These are phyloP conservation scores for Phoronis australis DNA, from an alignment of 2,888 invertebrate genomes.

Conservation along the genomic window DNA sequence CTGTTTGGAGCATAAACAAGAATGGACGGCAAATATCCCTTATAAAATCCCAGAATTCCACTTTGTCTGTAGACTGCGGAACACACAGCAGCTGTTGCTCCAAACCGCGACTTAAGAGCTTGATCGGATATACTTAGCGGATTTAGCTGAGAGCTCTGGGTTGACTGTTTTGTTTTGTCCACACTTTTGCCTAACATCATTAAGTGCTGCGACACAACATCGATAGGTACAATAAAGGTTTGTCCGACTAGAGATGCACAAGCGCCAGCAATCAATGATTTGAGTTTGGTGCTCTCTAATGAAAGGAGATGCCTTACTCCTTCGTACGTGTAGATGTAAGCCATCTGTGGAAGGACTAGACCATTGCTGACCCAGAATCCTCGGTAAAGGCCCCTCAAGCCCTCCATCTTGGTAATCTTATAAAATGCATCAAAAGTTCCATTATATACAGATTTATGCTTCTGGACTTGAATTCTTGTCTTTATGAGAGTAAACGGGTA, in stretches of 20 bases:
- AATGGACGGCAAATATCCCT: slow-evolving; percentile 87
- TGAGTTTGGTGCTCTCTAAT: slow-evolving; percentile 53
- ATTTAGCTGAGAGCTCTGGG: not conserved
- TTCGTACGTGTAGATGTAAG: slow-evolving; percentile 89
- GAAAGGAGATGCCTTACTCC: slow-evolving; percentile 73
- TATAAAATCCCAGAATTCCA: slow-evolving; percentile 82
- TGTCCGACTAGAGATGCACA: slow-evolving; percentile 89
- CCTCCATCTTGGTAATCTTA: slow-evolving; percentile 81
- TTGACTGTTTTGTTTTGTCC: slow-evolving; percentile 54
- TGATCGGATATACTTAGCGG: not conserved
- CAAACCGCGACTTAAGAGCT: slow-evolving; percentile 17
- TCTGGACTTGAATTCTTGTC: slow-evolving; percentile 74
- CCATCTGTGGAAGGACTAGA: slow-evolving; percentile 57
- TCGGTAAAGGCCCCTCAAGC: slow-evolving; percentile 78
- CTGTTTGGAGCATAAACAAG: slow-evolving; percentile 93
- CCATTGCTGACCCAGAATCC: slow-evolving; percentile 94
- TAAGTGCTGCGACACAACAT: slow-evolving; percentile 91
- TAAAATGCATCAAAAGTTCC: slow-evolving; percentile 79
- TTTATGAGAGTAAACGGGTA: slow-evolving; percentile 92
- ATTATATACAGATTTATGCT: slow-evolving; percentile 62
- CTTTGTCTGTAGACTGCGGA: slow-evolving; percentile 72
- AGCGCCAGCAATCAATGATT: slow-evolving; percentile 77
- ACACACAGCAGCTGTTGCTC: slow-evolving; percentile 58
- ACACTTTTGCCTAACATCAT: slow-evolving; percentile 67
- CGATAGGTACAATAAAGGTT: slow-evolving; percentile 93